Evolutionary conservation across 2,113 vertebrate species (phyloP), one percentile per base, ranked within the genome.

Genomic region (Triplophysa dalaica): DNA sequence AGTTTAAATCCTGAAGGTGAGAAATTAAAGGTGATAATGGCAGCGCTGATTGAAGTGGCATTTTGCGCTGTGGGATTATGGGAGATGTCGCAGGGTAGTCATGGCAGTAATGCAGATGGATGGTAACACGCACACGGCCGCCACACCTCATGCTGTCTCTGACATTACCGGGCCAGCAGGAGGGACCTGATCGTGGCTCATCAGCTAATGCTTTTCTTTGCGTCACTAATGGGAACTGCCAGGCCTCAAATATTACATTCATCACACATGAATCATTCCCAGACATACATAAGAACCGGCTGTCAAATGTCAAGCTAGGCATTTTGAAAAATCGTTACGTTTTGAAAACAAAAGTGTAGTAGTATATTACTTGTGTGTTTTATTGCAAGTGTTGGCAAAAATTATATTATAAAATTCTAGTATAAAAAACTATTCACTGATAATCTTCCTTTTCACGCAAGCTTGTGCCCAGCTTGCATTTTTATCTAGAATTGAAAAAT

Each of bases 131-230:
- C 33, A 60, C n/a, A 43, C 13, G 2, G 29, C 52, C 33, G 14
- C n/a, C 33, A 56, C 33, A 61, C 38, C 38, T 75, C 73, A 75
- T 62, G 60, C 73, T 75, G 73, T 75, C 22, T 63, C 21, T 63
- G 56, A 63, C 60, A 75, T 75, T 75, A 63, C 41, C 19, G 21
- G 22, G 21, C 73, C 73, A 63, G 73, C 58, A 75, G 41, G 70
- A 74, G 70, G 70, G 70, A 74, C 70, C 70, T 74, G 54, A 74
- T 61, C n/a, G 13, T 0, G 3, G 54, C 70, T 24, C 70, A 74
- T 74, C 70, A 43, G 54, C 70, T 74, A 60, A 75, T 63, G 73
- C 22, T 24, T 75, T 75, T 75, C 58, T 63, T 74, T 58, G 19
- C 33, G 21, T 2, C 6, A 8, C 50, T 72, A 38, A 72, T 33